Evolutionary conservation across 2,797 vertebrate genomes (phyloP).

Genomic region (Mus minutoides): DNA sequence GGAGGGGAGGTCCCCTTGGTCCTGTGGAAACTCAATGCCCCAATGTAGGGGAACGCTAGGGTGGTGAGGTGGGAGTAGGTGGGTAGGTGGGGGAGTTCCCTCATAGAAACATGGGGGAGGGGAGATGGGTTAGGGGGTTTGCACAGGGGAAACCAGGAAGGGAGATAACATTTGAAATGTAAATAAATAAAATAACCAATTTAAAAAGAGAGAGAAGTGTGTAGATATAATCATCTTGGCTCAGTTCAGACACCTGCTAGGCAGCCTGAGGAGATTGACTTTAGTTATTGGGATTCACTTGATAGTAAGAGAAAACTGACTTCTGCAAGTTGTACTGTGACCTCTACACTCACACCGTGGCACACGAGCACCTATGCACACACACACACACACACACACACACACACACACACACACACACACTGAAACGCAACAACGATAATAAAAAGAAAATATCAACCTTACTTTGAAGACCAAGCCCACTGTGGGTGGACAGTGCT

Average conservation of each 20-base stretch:
- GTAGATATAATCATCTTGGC: neutral
- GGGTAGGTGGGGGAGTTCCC: no score
- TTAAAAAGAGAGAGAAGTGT: neutral
- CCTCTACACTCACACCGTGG: neutral
- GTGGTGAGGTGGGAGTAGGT: no score
- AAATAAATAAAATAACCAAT: no score
- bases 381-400: neutral
- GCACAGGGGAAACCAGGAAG: no score
- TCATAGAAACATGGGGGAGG: no score
- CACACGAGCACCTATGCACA: no score
- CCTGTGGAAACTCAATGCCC: neutral
- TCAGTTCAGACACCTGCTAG: neutral
- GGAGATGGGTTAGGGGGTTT: no score
- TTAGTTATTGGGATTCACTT: neutral
- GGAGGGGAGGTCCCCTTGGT: neutral
- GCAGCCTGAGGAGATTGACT: neutral
- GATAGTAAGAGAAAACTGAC: neutral
- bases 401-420: neutral
- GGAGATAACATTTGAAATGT: no score
- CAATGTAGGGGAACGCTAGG: no score
- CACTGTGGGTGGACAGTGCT: neutral
- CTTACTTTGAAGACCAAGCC: neutral
- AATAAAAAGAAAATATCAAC: neutral
- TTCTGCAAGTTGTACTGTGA: neutral
- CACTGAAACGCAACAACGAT: neutral